Evolutionary conservation across 2,888 invertebrate species (phyloP).

Genomic region (Siphlonurus alternatus): DNA sequence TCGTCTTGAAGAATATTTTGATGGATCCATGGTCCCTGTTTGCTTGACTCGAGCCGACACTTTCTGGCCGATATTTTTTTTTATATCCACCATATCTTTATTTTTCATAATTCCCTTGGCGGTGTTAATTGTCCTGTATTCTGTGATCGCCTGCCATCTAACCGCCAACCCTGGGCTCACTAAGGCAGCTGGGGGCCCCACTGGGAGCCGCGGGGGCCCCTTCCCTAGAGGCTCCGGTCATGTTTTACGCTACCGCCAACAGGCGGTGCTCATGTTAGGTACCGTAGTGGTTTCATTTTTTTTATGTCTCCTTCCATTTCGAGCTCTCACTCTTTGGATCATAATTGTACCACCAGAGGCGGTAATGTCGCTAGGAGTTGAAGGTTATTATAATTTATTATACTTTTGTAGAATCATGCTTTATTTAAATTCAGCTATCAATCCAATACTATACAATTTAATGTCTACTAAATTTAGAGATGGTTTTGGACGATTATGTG

Average conservation of each 20-base stretch:
- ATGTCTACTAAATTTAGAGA: slow-evolving; percentile 84
- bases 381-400: slow-evolving; percentile 64
- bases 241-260: slow-evolving; percentile 23
- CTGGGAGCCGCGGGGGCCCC: neutral
- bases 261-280: slow-evolving; percentile 69
- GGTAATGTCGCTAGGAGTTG: slow-evolving; percentile 47
- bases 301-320: slow-evolving; percentile 73
- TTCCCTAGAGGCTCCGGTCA: neutral
- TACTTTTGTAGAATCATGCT: slow-evolving; percentile 77
- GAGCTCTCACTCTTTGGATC: slow-evolving; percentile 74
- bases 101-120: slow-evolving; percentile 76
- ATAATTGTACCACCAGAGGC: slow-evolving; percentile 52
- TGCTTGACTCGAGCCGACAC: slow-evolving; percentile 64
- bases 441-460: slow-evolving; percentile 80
- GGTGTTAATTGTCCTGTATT: slow-evolving; percentile 65
- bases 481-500: slow-evolving; percentile 53
- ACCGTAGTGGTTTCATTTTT: slow-evolving; percentile 84
- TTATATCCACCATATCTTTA: slow-evolving; percentile 57
- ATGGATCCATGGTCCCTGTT: slow-evolving; percentile 52
- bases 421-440: slow-evolving; percentile 79
- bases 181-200: slow-evolving; percentile 14
- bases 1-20: slow-evolving; percentile 35
- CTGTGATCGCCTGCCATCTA: slow-evolving; percentile 68
- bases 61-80: slow-evolving; percentile 63
- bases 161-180: slow-evolving; percentile 32